Evolutionary conservation across 1,140 invertebrate genomes (phyloP), one percentile per base, ranked within the genome.

Genomic region (Saccostrea echinata): DNA sequence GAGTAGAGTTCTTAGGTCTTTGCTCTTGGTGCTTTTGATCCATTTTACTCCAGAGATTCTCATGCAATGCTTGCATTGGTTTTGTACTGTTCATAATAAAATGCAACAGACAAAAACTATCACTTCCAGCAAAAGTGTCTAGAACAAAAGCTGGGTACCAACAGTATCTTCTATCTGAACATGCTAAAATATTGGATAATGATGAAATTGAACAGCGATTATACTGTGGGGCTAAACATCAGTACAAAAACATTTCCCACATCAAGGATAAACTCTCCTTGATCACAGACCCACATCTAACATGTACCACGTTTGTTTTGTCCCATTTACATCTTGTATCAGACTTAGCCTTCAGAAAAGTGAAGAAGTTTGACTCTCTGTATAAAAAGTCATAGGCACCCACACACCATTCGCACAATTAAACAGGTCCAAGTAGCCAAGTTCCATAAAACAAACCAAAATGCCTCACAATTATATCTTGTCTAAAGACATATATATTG

Each of bases 191-290:
- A 76, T 76, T 76, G 68, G 30, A 76, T 76, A 76, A 76, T 76
- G 68, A 76, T 76, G 68, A 76, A 16, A 76, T 30, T 76, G 68
- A 76, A 76, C 68, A 76, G 68, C 68, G 68, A 76, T 76, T 76
- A 76, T 33, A 76, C 68, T 33, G 68, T 27, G 27, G 27, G 68
- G 68, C 68, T 33, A 76, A 16, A 76, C 68, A 76, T 16, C 30
- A 27, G 4, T 76, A 76, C 27, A 76, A 76, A 71, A 76, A 76
- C 68, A 76, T 76, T 76, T 76, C 68, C 68, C 27, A 76, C 68
- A 76, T 76, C 68, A 76, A 76, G 68, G 68, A 30, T 76, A 76
- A 76, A 8, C 1, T 76, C 27, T 12, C 68, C 68, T 76, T 76
- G 68, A 76, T 76, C 68, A 76, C 16, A 76, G 68, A 76, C 68